Conservation (phyloP, 2,888 invertebrate genomes). For the Myopa testacea region DNA sequence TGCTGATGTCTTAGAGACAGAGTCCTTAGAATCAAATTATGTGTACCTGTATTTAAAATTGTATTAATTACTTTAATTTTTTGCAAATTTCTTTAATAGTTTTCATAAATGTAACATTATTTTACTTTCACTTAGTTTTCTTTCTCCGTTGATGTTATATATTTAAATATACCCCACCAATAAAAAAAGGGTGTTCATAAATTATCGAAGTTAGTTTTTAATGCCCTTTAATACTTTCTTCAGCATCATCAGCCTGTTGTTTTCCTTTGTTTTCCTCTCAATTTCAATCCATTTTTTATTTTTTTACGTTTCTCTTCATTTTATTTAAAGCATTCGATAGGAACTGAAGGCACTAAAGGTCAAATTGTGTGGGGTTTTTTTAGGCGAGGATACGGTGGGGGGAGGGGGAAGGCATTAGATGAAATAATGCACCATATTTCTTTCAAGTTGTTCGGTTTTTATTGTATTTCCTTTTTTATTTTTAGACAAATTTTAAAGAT, state of each 20-base stretch:
- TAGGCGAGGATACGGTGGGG: not conserved
- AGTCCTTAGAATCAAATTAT: no score
- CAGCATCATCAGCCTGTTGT: not conserved
- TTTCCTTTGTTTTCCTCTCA: not conserved
- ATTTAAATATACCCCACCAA: not conserved
- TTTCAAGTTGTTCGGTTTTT: no score
- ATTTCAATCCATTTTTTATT: not conserved
- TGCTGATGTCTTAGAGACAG: no score
- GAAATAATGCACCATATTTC: no score
- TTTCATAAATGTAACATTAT: not conserved
- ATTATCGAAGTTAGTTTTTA: constrained; percentile 1
- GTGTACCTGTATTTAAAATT: no score
- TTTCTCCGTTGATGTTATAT: not conserved
- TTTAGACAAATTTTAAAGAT: no score
- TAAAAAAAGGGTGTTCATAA: not conserved
- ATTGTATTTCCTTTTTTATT: no score
- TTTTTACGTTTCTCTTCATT: not conserved
- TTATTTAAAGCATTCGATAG: no score
- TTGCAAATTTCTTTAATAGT: no score
- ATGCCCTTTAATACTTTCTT: no score
- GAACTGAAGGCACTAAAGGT: not conserved
- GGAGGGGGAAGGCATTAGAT: not conserved
- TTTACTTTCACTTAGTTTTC: not conserved
- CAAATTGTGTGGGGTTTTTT: not conserved
- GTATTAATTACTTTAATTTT: no score